Conservation (phyloP, 2,888 invertebrate species). For the Torymus aiolomorphi region DNA sequence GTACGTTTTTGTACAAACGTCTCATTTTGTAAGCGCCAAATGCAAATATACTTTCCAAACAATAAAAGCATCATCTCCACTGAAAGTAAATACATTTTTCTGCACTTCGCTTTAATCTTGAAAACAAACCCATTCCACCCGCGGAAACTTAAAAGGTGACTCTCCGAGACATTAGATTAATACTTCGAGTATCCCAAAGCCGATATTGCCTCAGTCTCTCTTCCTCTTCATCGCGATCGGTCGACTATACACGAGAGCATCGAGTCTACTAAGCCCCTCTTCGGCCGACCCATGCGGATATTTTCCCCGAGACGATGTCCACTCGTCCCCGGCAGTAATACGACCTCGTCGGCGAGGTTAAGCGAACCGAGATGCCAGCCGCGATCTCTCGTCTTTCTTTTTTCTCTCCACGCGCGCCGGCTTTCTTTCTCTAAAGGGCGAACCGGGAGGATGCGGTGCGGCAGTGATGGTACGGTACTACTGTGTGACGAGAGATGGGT, state of each 20-base stretch:
- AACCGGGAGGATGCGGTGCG: neutral
- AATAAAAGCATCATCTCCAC: too few relatives aligned
- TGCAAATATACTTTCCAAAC: too few relatives aligned
- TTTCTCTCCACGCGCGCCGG: neutral
- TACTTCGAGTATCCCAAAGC: slow-evolving; percentile 73
- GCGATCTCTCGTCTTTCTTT: slow-evolving; percentile 20
- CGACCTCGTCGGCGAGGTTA: slow-evolving; percentile 42
- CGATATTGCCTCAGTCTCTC: slow-evolving; percentile 67
- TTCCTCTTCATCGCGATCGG: too few relatives aligned
- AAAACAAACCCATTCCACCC: too few relatives aligned
- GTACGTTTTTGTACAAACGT: too few relatives aligned
- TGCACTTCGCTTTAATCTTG: too few relatives aligned
- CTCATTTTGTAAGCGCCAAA: too few relatives aligned
- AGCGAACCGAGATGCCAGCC: slow-evolving; percentile 42
- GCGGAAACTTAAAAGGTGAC: too few relatives aligned
- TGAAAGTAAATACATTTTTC: too few relatives aligned
- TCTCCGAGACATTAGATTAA: slow-evolving; percentile 73
- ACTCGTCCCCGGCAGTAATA: slow-evolving; percentile 50
- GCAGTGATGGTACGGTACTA: neutral
- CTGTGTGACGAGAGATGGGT: too few relatives aligned
- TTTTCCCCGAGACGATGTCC: slow-evolving; percentile 66
- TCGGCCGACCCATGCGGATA: slow-evolving; percentile 75
- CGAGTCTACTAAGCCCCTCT: slow-evolving; percentile 70
- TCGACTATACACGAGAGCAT: too few relatives aligned
- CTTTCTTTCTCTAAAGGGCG: neutral